A percentile compares a stretch with the other conserved stretches of the same genome.
Evolutionary conservation across 2,113 vertebrate genomes (phyloP).

Genomic region (Channa argus): DNA sequence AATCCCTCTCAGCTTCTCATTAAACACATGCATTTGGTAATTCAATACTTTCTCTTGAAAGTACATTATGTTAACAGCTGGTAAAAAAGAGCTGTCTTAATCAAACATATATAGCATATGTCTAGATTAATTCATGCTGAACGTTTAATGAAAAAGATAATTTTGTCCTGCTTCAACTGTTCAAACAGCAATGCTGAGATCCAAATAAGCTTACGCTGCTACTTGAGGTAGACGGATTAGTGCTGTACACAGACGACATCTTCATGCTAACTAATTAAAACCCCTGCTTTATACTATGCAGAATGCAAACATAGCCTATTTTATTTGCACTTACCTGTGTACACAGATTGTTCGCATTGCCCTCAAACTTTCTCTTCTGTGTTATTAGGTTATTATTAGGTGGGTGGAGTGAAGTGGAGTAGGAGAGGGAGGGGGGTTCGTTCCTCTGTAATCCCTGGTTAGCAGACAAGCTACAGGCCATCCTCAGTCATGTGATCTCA

Average conservation of each 20-base stretch:
- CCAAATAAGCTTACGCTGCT: conserved; percentile 69
- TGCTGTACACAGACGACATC: conserved; percentile 28
- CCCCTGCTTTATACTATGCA: neutral
- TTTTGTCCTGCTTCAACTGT: conserved; percentile 26
- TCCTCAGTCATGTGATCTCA: conserved; percentile 76
- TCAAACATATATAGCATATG: too few relatives aligned
- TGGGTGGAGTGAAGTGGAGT: conserved; percentile 5
- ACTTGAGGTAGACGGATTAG: conserved; percentile 65
- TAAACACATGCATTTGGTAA: too few relatives aligned
- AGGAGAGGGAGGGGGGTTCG: conserved; percentile 11
- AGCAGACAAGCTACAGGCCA: conserved; percentile 66
- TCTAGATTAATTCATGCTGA: too few relatives aligned
- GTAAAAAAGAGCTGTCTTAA: too few relatives aligned
- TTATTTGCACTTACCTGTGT: conserved; percentile 46
- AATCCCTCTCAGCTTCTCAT: too few relatives aligned
- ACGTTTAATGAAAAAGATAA: neutral
- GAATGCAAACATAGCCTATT: neutral
- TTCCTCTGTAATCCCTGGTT: conserved; percentile 69
- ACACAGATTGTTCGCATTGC: conserved; percentile 36
- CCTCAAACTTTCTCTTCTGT: conserved; percentile 11
- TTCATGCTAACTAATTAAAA: neutral
- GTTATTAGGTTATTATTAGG: neutral
- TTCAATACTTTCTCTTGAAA: too few relatives aligned
- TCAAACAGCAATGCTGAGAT: conserved; percentile 32
- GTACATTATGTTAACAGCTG: too few relatives aligned